Evolutionary conservation across 1,140 invertebrate genomes (phyloP).

Genomic region (Sesamia nonagrioides): DNA sequence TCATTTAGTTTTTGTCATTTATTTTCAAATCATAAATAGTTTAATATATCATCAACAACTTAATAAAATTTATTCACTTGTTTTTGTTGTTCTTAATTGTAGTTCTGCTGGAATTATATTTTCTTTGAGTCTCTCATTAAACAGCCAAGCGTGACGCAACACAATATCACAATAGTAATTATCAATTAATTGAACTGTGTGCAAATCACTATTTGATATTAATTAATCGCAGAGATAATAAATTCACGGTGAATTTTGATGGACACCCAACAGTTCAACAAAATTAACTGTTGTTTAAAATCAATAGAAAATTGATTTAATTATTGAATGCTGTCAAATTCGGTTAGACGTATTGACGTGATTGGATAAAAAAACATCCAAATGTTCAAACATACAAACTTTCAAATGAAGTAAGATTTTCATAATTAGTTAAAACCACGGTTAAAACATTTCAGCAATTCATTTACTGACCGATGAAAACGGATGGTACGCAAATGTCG

Average conservation of each 20-base stretch:
- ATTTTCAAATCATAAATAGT: constrained; percentile 19
- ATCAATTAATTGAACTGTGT: constrained; percentile 38
- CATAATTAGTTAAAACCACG: too few species aligned
- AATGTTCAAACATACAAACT: too few species aligned
- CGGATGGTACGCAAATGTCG: constrained; percentile 1
- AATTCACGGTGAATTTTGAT: neutral
- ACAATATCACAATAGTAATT: constrained; percentile 30
- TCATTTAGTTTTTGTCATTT: constrained; percentile 13
- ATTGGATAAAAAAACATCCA: too few species aligned
- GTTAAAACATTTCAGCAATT: neutral
- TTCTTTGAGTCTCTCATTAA: constrained; percentile 24
- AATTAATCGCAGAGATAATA: constrained; percentile 29
- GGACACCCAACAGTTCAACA: neutral
- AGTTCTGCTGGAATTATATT: constrained; percentile 16
- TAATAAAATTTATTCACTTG: constrained; percentile 30
- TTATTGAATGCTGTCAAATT: neutral
- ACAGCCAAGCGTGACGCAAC: constrained; percentile 14
- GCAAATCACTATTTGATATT: constrained; percentile 37
- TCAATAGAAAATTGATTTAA: neutral
- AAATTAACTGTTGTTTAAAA: neutral
- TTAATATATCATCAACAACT: constrained; percentile 12
- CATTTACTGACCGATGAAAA: neutral
- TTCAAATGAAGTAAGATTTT: too few species aligned
- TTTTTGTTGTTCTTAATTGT: too few species aligned
- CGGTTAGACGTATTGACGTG: too few species aligned